These are phyloP conservation scores for Agriotes lineatus DNA, from an alignment of 2,888 invertebrate species.

Conservation along the genomic window DNA sequence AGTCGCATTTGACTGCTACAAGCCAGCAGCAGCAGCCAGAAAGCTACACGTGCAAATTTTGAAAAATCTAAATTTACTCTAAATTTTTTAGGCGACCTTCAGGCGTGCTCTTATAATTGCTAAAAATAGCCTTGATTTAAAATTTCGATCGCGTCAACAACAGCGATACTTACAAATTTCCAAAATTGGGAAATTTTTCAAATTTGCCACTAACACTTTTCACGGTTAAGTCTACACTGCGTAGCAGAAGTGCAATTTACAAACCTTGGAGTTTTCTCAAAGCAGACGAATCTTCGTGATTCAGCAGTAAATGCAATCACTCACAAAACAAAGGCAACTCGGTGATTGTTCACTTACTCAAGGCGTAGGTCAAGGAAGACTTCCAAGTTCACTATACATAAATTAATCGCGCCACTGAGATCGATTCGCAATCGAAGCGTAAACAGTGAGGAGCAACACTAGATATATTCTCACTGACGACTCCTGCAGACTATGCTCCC, in stretches of 20 bases:
- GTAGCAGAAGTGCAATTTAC: too few relatives aligned
- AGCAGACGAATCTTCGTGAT: background rate
- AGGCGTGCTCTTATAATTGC: too few relatives aligned
- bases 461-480: conserved; percentile 32
- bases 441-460: background rate
- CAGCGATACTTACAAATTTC: too few relatives aligned
- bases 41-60: background rate
- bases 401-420: conserved; percentile 10
- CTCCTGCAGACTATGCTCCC: conserved; percentile 46
- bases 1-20: too few relatives aligned
- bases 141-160: too few relatives aligned
- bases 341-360: conserved; percentile 25
- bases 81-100: too few relatives aligned
- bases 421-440: conserved; percentile 7
- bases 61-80: background rate
- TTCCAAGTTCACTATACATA: conserved; percentile 22
- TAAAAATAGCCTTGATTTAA: too few relatives aligned
- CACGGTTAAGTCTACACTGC: too few relatives aligned
- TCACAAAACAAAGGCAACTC: background rate
- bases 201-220: too few relatives aligned
- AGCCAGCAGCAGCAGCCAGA: too few relatives aligned
- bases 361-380: conserved; percentile 38
- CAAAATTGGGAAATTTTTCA: too few relatives aligned
- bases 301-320: background rate
- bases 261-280: too few relatives aligned